Evolutionary conservation across 2,113 vertebrate species (phyloP).

Genomic region (Pseudorasbora parva): DNA sequence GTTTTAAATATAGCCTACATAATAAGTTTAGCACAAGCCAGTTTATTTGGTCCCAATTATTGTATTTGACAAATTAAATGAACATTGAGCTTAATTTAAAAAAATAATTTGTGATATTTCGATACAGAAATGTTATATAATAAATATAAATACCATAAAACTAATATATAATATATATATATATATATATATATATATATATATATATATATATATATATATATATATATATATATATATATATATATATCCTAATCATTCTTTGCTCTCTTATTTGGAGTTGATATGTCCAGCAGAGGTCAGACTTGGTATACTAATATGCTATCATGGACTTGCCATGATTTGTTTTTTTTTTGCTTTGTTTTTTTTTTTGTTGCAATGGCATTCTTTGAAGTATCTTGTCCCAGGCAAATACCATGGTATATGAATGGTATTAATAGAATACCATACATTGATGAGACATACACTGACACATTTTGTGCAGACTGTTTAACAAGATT

Average conservation of each 20-base stretch:
- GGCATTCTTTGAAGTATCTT: neutral
- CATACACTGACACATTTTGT: neutral
- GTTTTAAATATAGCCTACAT: too few species aligned
- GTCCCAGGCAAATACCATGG: neutral
- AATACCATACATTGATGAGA: neutral
- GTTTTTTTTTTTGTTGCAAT: neutral
- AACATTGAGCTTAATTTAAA: too few species aligned
- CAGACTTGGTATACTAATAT: neutral
- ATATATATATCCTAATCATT: too few species aligned
- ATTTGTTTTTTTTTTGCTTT: neutral
- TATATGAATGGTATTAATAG: neutral
- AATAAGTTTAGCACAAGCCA: neutral
- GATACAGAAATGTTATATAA: too few species aligned
- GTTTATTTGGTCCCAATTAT: neutral
- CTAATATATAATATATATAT: too few species aligned
- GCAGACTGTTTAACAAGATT: neutral
- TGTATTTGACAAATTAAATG: too few species aligned
- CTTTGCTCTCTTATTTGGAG: neutral
- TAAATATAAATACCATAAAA: too few species aligned
- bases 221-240: too few species aligned
- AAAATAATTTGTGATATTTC: too few species aligned
- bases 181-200: too few species aligned
- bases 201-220: too few species aligned
- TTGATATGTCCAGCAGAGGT: conserved; percentile 26
- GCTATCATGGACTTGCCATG: too few species aligned